Evolutionary conservation across 1,140 invertebrate genomes (phyloP).

Genomic region (Caenorhabditis briggsae): DNA sequence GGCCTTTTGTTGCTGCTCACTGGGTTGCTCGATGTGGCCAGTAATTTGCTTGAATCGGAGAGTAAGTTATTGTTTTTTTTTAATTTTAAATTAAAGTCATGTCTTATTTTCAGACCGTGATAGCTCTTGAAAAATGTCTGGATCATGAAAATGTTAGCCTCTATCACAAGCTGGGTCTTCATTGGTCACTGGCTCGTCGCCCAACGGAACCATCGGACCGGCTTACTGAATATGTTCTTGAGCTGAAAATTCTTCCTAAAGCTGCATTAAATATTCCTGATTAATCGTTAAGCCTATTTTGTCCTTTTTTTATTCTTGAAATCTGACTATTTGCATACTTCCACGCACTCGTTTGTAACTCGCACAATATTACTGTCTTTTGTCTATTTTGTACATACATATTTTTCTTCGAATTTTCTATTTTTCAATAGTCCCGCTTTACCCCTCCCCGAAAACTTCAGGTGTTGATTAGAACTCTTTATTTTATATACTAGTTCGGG

Average conservation of each 20-base stretch:
- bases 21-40: conserved; percentile 77
- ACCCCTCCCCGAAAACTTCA: not conserved
- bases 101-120: conserved; percentile 72
- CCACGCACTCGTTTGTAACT: not conserved
- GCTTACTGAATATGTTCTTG: conserved; percentile 75
- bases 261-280: conserved; percentile 73
- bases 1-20: conserved; percentile 76
- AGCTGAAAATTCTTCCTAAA: conserved; percentile 75
- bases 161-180: conserved; percentile 76
- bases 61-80: conserved; percentile 58
- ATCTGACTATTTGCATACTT: not conserved
- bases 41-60: conserved; percentile 75
- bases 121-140: conserved; percentile 74
- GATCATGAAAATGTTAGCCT: conserved; percentile 77
- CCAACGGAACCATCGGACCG: conserved; percentile 68
- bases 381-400: conserved; percentile 6
- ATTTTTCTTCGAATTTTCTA: too few relatives aligned
- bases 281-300: conserved; percentile 52
- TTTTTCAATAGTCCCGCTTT: not conserved
- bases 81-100: not conserved
- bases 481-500: too few relatives aligned
- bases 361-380: conserved; percentile 11
- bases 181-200: conserved; percentile 72
- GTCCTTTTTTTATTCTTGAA: not conserved
- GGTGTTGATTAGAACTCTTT: not conserved